Conservation (phyloP, 1,140 invertebrate species). For the Bombus sibiricus region DNA sequence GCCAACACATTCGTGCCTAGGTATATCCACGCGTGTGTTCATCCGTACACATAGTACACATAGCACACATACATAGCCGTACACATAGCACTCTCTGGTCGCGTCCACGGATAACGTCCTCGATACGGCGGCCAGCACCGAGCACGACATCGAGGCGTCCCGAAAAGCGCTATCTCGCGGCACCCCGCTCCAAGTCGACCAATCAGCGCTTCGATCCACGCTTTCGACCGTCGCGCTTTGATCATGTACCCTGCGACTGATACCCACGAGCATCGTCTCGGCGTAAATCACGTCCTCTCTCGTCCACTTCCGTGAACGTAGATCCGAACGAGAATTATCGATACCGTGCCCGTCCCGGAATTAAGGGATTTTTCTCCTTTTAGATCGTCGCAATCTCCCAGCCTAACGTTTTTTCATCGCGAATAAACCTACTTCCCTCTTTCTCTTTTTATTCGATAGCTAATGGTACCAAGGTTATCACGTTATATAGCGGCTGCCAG, state of each 20-base stretch:
- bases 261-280: slow-evolving; percentile 47
- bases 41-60: not conserved
- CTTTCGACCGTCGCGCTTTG: slow-evolving; percentile 70
- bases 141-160: slow-evolving; percentile 69
- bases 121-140: slow-evolving; percentile 70
- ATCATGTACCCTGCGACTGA: slow-evolving; percentile 55
- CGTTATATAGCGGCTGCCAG: not conserved
- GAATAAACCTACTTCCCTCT: not conserved
- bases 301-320: slow-evolving; percentile 34
- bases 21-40: slow-evolving; percentile 3
- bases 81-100: slow-evolving; percentile 66
- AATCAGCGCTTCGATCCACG: slow-evolving; percentile 67
- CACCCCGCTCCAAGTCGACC: slow-evolving; percentile 63
- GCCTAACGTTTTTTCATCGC: not conserved
- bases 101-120: slow-evolving; percentile 79
- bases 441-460: not conserved
- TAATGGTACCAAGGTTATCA: not conserved
- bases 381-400: not conserved
- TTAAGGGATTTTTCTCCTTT: slow-evolving; percentile 40
- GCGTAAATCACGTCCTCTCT: slow-evolving; percentile 46
- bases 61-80: not conserved
- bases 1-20: slow-evolving; percentile 19
- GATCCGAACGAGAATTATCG: slow-evolving; percentile 33
- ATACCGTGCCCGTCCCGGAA: not conserved
- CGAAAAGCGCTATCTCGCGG: slow-evolving; percentile 78